Evolutionary conservation across 2,888 invertebrate genomes (phyloP).

Genomic region (Drosophila gaucha): DNA sequence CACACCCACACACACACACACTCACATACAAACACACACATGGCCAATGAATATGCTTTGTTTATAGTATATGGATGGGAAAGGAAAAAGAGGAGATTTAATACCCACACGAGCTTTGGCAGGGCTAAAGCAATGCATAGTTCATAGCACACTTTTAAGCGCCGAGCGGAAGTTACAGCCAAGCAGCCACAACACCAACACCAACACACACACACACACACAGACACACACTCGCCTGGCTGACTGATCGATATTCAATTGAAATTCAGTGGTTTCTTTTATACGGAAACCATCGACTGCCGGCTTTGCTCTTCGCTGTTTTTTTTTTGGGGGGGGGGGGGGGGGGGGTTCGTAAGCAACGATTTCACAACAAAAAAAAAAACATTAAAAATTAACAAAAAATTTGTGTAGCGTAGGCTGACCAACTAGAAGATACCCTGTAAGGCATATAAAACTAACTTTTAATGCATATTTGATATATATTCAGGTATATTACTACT

Average conservation of each 20-base stretch:
- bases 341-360: slow-evolving; percentile 3
- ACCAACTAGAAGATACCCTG: neutral
- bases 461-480: neutral
- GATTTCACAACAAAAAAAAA: slow-evolving; percentile 10
- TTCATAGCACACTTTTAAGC: slow-evolving; percentile 65
- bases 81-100: slow-evolving; percentile 27
- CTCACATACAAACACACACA: slow-evolving; percentile 3
- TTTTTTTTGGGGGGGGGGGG: neutral
- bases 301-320: slow-evolving; percentile 28
- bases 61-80: slow-evolving; percentile 47
- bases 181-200: slow-evolving; percentile 34
- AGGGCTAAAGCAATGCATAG: slow-evolving; percentile 49
- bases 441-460: neutral
- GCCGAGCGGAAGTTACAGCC: slow-evolving; percentile 56
- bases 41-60: slow-evolving; percentile 58
- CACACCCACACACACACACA: slow-evolving; percentile 12
- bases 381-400: neutral
- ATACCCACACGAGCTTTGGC: slow-evolving; percentile 26
- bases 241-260: slow-evolving; percentile 76
- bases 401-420: neutral
- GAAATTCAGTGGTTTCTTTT: slow-evolving; percentile 73
- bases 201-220: slow-evolving; percentile 9
- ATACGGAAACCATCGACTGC: slow-evolving; percentile 38
- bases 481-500: too few relatives aligned
- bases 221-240: slow-evolving; percentile 7